Base-by-base conservation (phyloP, 2,888 invertebrate species). In the Yponomeuta sedellus region DNA sequence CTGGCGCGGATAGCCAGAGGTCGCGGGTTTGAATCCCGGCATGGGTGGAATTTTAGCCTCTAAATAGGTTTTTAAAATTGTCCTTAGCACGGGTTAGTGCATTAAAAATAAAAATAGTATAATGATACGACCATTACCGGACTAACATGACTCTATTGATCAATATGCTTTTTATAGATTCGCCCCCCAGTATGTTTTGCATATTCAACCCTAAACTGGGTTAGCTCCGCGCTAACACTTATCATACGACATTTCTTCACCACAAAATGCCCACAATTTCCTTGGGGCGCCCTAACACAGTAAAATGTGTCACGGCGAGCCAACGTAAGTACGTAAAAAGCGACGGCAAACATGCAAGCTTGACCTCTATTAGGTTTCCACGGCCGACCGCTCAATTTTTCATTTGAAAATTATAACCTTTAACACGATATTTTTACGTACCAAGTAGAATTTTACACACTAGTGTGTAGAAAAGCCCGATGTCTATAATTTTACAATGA, bases 381-480 rank as follows among this genome's bases (percentile, higher is more conserved):
- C 5, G 44, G 44, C 44, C 44, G 44, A 12, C 16, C 44, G 44
- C 44, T 52, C 44, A 52, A 52, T 52, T 52, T 52, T 52, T 52
- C 44, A 52, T 52, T 52, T 16, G 44, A 52, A 52, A 52, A 52
- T 52, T 52, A 52, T 52, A 52, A 52, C 16, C 44, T 52, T 52
- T 52, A 16, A 52, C 44, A 52, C 16, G 44, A 52, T 16, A 16
- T 52, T 16, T 52, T 52, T 12, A 52, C 16, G 16, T 52, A 16
- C n/a, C n/a, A 52, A 52, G 34, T 34, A 34, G 34, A 8, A 34
- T 8, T 34, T 34, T 8, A 34, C 34, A 34, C 34, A 34, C 1
- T 8, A 8, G 34, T 8, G 34, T 8, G 8, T 8, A 8, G 34
- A 6, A 34, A 34, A 8, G 8, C 5, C 34, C 34, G 6, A 34